Base-by-base conservation (phyloP, 2,888 invertebrate genomes). In the Drosophila helvetica region DNA sequence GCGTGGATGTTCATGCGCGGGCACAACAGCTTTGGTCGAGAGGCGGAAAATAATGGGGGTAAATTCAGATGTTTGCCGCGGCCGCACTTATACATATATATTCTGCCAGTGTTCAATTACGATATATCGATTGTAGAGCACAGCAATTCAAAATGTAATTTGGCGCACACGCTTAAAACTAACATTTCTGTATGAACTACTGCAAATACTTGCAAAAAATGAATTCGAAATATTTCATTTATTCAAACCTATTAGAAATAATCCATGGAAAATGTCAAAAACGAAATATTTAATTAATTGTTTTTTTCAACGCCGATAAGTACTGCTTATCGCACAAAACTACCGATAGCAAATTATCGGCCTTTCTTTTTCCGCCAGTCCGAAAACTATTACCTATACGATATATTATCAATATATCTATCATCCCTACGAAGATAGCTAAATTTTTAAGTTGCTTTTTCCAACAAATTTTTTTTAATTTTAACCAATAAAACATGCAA, bases 391-490 rank as follows among this genome's bases (percentile, higher is more conserved):
- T 6, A 38, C 2, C 15, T 38, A 38, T 38, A 27, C 27, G 38
- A 38, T 38, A 2, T n/a, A 38, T 38, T 38, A 38, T 38, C 27
- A 17, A 22, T 1, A 17, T 9, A 1, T 6, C n/a, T 15, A 5
- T n/a, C 27, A 42, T 22, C 18, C 25, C 33, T 52, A 33, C 12
- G 12, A 33, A 33, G 33, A 33, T 33, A 33, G 8, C 54, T 54
- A n/a, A 30, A 54, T 33, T 45, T 54, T 54, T 60, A 42, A 53
- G 43, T 60, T 60, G 38, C 38, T 53, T 18, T 18, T 60, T 60
- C 45, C 50, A 45, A 45, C 30, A 25, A 60, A 53, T 22, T 54
- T 45, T 17, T 45, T 60, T 53, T n/a, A n/a, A 47, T 53, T 53
- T 22, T 53, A n/a, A 3, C 4, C 53, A 53, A 38, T 53, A 38